These are phyloP conservation scores for Drosophila hawaiiensis DNA, from an alignment of 2,888 invertebrate species.

Conservation along the genomic window DNA sequence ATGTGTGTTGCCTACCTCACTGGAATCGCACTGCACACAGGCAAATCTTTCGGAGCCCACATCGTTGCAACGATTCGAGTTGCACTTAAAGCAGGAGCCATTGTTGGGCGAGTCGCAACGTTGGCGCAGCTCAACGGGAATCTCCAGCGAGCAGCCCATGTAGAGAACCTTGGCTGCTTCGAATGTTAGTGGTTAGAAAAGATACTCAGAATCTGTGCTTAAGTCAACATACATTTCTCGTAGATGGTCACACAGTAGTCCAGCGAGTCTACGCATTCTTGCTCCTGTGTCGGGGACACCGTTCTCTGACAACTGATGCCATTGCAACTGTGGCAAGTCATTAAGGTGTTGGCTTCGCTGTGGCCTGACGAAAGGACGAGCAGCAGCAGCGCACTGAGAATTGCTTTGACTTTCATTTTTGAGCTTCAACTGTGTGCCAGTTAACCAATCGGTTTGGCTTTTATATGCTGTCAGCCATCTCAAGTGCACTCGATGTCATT, in stretches of 20 bases:
- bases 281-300: conserved; percentile 44
- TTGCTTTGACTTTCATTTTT: conserved; percentile 57
- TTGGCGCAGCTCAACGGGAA: conserved; percentile 67
- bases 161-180: conserved; percentile 68
- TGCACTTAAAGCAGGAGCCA: conserved; percentile 80
- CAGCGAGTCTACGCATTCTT: conserved; percentile 74
- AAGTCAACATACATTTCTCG: conserved; percentile 70
- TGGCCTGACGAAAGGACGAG: conserved; percentile 29
- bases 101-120: conserved; percentile 66
- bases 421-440: conserved; percentile 36
- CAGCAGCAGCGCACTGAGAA: conserved; percentile 39
- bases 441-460: conserved; percentile 43
- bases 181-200: neutral
- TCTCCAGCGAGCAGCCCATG: conserved; percentile 82
- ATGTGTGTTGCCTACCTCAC: conserved; percentile 43
- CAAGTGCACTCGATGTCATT: conserved; percentile 51
- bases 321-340: conserved; percentile 76
- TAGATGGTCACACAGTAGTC: conserved; percentile 83
- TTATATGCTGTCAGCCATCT: conserved; percentile 52
- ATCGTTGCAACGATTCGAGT: conserved; percentile 79
- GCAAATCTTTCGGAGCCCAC: conserved; percentile 74
- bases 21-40: conserved; percentile 82
- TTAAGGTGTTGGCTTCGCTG: conserved; percentile 63
- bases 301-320: conserved; percentile 82
- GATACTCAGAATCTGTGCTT: neutral